Conservation (phyloP, 2,113 vertebrate species). For the Phalacrocorax pelagicus region DNA sequence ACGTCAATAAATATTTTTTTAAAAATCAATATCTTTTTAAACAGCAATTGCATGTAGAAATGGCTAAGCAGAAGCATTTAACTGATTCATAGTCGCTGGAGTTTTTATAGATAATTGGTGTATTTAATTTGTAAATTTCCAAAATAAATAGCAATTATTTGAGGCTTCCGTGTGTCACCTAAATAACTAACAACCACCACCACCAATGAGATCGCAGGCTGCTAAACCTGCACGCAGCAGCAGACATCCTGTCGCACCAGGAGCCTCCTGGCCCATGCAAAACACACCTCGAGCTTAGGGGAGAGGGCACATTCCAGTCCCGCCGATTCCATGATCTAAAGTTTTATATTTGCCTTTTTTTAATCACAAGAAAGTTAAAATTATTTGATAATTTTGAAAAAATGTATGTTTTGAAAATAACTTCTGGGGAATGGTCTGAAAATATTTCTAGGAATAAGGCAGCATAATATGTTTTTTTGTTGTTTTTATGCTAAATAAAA, state of each 20-base stretch:
- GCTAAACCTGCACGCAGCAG: background rate
- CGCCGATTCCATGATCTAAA: background rate
- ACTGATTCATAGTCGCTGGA: background rate
- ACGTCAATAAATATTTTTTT: background rate
- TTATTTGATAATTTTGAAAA: background rate
- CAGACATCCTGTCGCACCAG: background rate
- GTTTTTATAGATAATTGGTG: background rate
- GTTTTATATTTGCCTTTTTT: background rate
- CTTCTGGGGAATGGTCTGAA: background rate
- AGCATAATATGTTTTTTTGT: background rate
- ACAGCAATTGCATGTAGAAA: slow-evolving; percentile 30
- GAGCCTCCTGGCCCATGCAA: background rate
- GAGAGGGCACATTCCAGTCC: background rate
- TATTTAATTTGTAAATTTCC: background rate
- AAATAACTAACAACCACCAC: background rate
- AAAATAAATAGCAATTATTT: background rate
- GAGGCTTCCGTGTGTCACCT: background rate
- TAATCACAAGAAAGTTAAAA: background rate
- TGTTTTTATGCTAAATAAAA: background rate
- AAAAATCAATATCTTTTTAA: background rate
- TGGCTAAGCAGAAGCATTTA: background rate
- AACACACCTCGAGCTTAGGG: background rate
- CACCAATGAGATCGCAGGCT: background rate
- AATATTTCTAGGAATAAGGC: background rate
- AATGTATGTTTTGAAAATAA: background rate